phyloP scores from a whole-genome alignment of 2,888 invertebrate genomes.

The Ptychoptera albimana region DNA sequence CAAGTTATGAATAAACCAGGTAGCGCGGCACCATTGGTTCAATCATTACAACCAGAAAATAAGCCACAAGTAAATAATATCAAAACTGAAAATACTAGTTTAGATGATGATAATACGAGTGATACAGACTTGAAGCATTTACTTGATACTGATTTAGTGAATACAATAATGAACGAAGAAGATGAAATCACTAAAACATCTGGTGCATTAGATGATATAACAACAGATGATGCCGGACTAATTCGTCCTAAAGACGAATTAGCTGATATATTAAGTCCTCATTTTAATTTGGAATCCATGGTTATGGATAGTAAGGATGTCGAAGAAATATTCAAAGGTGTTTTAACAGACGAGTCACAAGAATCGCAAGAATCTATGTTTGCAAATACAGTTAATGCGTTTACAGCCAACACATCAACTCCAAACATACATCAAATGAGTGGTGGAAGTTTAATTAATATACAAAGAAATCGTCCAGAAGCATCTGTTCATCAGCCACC shows the following conservation, averaged over 20 bases:
- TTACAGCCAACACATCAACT: conserved; percentile 22
- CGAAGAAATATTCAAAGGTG: conserved; percentile 82
- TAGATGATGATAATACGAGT: conserved; percentile 18
- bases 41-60: conserved; percentile 5
- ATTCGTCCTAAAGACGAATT: conserved; percentile 44
- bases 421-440: conserved; percentile 25
- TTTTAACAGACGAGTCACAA: conserved; percentile 65
- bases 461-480: too few relatives aligned
- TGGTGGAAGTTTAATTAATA: neutral
- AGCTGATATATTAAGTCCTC: conserved; percentile 47
- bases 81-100: conserved; percentile 13
- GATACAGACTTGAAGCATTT: conserved; percentile 48
- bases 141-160: conserved; percentile 47
- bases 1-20: neutral
- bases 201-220: conserved; percentile 1
- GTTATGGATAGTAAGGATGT: conserved; percentile 82
- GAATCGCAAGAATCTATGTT: conserved; percentile 58
- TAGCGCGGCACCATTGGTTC: conserved; percentile 6
- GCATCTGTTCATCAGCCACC: too few relatives aligned
- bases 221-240: neutral
- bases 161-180: conserved; percentile 49
- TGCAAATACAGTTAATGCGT: neutral
- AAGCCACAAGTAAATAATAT: conserved; percentile 2
- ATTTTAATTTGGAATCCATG: conserved; percentile 61
- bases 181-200: conserved; percentile 23